Evolutionary conservation across 2,888 invertebrate species (phyloP).

Genomic region (Galerucella nymphaeae): DNA sequence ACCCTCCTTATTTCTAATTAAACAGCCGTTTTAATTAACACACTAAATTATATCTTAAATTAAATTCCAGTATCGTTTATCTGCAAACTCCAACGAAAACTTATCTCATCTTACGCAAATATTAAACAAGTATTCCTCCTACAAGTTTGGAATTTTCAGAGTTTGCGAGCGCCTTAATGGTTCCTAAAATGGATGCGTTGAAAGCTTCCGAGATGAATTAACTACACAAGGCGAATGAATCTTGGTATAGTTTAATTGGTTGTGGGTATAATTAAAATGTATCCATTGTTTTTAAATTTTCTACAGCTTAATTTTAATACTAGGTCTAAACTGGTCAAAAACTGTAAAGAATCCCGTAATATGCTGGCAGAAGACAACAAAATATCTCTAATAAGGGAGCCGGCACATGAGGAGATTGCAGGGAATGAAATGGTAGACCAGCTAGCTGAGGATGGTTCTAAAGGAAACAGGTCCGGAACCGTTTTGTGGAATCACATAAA

Average conservation of each 20-base stretch:
- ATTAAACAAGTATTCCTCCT: constrained; percentile 45
- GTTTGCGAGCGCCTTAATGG: constrained; percentile 32
- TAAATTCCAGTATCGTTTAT: constrained; percentile 65
- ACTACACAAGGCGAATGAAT: neutral
- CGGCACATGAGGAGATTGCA: too few relatives aligned
- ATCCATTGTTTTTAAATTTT: neutral
- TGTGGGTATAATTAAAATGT: neutral
- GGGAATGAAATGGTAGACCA: too few relatives aligned
- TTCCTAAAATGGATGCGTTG: constrained; percentile 27
- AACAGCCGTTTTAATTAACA: constrained; percentile 68
- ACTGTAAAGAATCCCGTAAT: too few relatives aligned
- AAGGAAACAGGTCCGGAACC: too few relatives aligned
- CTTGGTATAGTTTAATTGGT: neutral
- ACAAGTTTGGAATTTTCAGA: constrained; percentile 35
- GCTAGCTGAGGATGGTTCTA: too few relatives aligned
- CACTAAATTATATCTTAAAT: constrained; percentile 66
- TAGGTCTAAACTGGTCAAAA: too few relatives aligned
- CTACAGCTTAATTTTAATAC: neutral
- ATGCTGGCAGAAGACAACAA: too few relatives aligned
- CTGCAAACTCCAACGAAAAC: constrained; percentile 51
- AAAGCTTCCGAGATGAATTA: constrained; percentile 26
- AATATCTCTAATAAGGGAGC: too few relatives aligned
- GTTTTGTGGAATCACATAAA: too few relatives aligned
- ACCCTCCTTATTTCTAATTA: constrained; percentile 65
- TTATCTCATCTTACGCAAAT: constrained; percentile 52